These are phyloP conservation scores for Drosophila paramelanica DNA, from an alignment of 2,888 invertebrate genomes.

Conservation along the genomic window DNA sequence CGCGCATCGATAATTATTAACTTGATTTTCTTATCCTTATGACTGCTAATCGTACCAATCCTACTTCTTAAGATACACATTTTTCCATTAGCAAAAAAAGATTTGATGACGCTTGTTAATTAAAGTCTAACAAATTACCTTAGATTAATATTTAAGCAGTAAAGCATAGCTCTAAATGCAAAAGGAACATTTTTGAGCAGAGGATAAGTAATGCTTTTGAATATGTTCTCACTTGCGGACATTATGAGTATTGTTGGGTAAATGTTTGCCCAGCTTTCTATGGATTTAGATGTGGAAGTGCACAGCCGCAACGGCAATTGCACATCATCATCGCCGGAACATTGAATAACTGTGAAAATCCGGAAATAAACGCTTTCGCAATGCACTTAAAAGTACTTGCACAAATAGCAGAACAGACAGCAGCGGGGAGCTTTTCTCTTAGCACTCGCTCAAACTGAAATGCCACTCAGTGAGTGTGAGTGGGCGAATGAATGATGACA, in stretches of 20 bases:
- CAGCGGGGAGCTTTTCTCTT: constrained; percentile 1
- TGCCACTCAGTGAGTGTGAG: constrained; percentile 29
- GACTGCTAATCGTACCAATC: too few species aligned
- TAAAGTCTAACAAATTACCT: too few species aligned
- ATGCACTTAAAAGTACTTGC: constrained; percentile 70
- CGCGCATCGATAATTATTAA: too few species aligned
- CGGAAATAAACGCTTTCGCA: constrained; percentile 69
- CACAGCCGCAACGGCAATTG: constrained; percentile 13
- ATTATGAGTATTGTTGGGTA: constrained; percentile 16
- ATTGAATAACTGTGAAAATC: constrained; percentile 58
- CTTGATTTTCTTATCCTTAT: too few species aligned
- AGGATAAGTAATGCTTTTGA: constrained; percentile 5
- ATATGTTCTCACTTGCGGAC: constrained; percentile 11
- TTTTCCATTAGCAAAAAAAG: too few species aligned
- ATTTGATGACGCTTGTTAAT: too few species aligned
- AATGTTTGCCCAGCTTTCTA: constrained; percentile 43
- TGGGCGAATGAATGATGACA: constrained; percentile 8
- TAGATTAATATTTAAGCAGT: not conserved
- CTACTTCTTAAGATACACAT: too few species aligned
- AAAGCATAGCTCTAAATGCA: not conserved
- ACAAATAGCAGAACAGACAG: constrained; percentile 49
- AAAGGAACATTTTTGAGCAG: not conserved
- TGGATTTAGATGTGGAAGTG: constrained; percentile 32
- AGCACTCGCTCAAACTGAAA: constrained; percentile 29
- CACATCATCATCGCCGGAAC: constrained; percentile 31